Evolutionary conservation across 37 sponge, comb jelly and placozoan genomes (phyloP).

Genomic region (Chondrosia reniformis): DNA sequence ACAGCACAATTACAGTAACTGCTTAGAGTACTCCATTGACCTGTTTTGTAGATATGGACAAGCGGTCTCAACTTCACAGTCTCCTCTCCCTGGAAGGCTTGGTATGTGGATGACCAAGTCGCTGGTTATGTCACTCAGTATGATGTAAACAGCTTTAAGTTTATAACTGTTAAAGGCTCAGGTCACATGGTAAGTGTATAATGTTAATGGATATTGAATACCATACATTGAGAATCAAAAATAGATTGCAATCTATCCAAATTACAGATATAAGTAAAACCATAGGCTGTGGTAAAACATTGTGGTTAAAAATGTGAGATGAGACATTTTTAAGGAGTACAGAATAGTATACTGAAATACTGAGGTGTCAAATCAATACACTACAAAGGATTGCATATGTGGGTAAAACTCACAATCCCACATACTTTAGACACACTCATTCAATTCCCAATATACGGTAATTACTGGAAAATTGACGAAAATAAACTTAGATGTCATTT

Average conservation of each 20-base stretch:
- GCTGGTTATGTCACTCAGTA: slow-evolving; percentile 49
- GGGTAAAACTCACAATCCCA: not conserved
- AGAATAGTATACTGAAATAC: not conserved
- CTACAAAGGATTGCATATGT: too few relatives aligned
- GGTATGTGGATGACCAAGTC: slow-evolving; percentile 50
- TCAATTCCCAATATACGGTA: too few relatives aligned
- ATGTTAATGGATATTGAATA: not conserved
- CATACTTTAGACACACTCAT: not conserved
- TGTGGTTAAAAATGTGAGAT: too few relatives aligned
- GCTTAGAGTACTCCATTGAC: not conserved
- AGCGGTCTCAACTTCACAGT: slow-evolving; percentile 51
- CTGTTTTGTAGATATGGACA: slow-evolving; percentile 69
- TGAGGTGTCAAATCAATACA: too few relatives aligned
- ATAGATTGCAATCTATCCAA: too few relatives aligned
- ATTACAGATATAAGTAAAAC: too few relatives aligned
- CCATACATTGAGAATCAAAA: not conserved
- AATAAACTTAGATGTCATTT: too few relatives aligned
- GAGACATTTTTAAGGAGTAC: too few relatives aligned
- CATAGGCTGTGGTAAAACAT: too few relatives aligned
- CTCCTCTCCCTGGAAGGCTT: slow-evolving; percentile 54
- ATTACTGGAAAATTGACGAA: too few relatives aligned
- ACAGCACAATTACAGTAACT: not conserved
- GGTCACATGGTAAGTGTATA: slow-evolving; percentile 52
- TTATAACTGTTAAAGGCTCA: slow-evolving; percentile 52
- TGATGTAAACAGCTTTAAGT: slow-evolving; percentile 48